A percentile compares a stretch with the other conserved stretches of the same genome.
Conservation (phyloP, 2,113 vertebrate species). For the Vulpes lagopus region DNA sequence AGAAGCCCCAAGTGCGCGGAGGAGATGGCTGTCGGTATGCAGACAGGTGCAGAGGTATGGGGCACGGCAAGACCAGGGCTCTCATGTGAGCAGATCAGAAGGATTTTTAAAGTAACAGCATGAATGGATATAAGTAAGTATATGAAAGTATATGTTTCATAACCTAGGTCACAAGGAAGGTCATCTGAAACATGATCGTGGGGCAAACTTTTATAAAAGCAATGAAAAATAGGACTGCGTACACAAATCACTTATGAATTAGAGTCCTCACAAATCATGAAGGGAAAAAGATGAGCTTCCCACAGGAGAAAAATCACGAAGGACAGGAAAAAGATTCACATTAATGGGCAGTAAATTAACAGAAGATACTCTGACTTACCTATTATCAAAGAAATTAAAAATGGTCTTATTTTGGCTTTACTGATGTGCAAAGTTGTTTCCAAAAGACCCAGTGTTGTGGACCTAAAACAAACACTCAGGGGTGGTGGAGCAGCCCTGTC, state of each 20-base stretch:
- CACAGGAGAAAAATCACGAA: not conserved
- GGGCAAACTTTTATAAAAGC: not conserved
- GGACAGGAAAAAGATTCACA: not conserved
- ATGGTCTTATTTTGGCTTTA: not conserved
- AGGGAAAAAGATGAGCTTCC: not conserved
- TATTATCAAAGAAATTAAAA: not conserved
- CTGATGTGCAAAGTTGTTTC: not conserved
- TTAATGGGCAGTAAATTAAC: not conserved
- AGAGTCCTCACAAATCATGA: not conserved
- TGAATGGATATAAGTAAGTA: not conserved
- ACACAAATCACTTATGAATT: too few relatives aligned
- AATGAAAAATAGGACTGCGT: accelerated
- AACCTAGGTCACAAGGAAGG: not conserved
- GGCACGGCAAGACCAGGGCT: not conserved
- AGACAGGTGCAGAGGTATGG: not conserved
- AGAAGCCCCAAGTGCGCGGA: not conserved
- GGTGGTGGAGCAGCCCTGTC: accelerated
- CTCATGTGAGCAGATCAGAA: not conserved
- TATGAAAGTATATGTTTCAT: accelerated
- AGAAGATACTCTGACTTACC: not conserved
- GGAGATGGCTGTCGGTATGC: not conserved
- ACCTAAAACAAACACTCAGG: not conserved
- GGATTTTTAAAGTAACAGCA: not conserved
- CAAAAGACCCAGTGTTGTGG: not conserved
- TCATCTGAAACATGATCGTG: accelerated